A percentile compares a stretch with the other conserved stretches of the same genome.
Conservation (phyloP, 1,140 invertebrate species). For the Centruroides vittatus region DNA sequence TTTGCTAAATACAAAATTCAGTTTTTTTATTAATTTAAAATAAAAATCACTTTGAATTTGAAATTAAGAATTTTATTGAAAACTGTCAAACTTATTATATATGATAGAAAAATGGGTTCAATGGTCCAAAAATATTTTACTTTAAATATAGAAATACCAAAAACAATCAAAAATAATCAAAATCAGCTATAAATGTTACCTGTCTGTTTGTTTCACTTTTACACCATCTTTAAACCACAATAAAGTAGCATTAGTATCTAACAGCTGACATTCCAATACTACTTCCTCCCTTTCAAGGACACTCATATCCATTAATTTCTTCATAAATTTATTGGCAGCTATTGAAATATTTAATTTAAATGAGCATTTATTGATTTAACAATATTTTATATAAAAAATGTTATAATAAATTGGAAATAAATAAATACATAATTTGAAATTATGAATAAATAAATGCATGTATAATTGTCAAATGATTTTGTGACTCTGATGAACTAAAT, state of each 20-base stretch:
- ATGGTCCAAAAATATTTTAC: neutral
- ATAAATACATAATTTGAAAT: too few species aligned
- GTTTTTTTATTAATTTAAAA: neutral
- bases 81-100: neutral
- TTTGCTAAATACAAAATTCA: neutral
- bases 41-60: neutral
- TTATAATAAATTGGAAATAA: too few species aligned
- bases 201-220: slow-evolving; percentile 58
- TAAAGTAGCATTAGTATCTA: slow-evolving; percentile 86
- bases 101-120: neutral
- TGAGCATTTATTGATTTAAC: too few species aligned
- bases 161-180: neutral
- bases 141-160: neutral
- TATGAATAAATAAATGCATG: too few species aligned
- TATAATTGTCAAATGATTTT: too few species aligned
- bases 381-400: too few species aligned
- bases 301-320: slow-evolving; percentile 86
- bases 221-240: slow-evolving; percentile 87
- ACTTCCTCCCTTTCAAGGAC: slow-evolving; percentile 78
- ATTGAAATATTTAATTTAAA: slow-evolving; percentile 13
- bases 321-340: slow-evolving; percentile 92
- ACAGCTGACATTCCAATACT: slow-evolving; percentile 77
- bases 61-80: neutral
- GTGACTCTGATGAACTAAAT: too few species aligned
- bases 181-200: slow-evolving; percentile 23